phyloP scores from a whole-genome alignment of 2,113 vertebrate genomes.

The Oryzias javanicus region DNA sequence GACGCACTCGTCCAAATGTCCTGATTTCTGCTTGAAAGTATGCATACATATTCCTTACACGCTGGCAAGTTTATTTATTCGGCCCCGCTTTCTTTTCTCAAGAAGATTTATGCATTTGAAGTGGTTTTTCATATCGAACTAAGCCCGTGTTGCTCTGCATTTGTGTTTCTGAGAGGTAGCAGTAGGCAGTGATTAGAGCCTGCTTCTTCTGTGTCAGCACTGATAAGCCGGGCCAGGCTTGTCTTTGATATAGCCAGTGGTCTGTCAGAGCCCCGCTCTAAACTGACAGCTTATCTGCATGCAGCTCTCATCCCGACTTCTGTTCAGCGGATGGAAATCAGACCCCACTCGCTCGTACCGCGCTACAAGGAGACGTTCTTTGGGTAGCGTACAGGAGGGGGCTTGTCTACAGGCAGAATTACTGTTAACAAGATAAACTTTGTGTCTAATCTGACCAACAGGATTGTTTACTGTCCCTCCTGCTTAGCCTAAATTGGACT shows the following conservation, averaged over 20 bases:
- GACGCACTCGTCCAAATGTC: conserved; percentile 19
- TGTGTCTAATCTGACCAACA: conserved; percentile 13
- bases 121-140: conserved; percentile 15
- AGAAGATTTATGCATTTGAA: conserved; percentile 25
- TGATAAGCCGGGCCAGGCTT: conserved; percentile 73
- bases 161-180: conserved; percentile 54
- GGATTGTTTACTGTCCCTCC: not conserved
- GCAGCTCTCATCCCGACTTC: conserved; percentile 61
- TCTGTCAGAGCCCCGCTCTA: conserved; percentile 71
- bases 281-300: conserved; percentile 74
- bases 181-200: conserved; percentile 68
- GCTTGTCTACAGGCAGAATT: conserved; percentile 15
- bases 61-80: conserved; percentile 15
- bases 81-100: not conserved
- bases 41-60: conserved; percentile 3
- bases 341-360: conserved; percentile 25
- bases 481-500: not conserved
- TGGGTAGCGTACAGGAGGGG: conserved; percentile 20
- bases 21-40: not conserved
- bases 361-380: conserved; percentile 27
- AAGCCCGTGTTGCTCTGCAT: conserved; percentile 21
- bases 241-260: conserved; percentile 73
- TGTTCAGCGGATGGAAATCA: conserved; percentile 43
- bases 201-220: conserved; percentile 74
- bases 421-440: conserved; percentile 22